phyloP scores from a whole-genome alignment of 2,888 invertebrate species.

The Euzetes globulus region DNA sequence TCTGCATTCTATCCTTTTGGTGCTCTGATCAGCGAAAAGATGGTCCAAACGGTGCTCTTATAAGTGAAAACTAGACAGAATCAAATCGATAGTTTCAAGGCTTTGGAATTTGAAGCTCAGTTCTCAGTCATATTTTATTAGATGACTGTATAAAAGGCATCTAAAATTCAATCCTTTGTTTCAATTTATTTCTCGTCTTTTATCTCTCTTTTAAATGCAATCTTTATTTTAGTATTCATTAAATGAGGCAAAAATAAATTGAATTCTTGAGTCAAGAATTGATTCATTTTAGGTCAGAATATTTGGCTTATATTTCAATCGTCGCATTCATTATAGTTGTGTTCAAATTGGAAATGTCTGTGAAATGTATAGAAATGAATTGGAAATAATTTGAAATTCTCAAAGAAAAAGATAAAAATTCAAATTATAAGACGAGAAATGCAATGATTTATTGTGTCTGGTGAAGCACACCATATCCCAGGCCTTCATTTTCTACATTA shows the following conservation, averaged over 20 bases:
- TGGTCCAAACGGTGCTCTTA: constrained; percentile 9
- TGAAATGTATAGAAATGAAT: background rate
- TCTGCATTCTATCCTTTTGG: background rate
- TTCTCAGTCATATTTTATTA: background rate
- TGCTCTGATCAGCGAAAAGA: background rate
- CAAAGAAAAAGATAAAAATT: background rate
- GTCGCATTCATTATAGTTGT: background rate
- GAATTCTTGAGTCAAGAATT: background rate
- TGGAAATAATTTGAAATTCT: background rate
- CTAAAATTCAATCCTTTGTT: background rate
- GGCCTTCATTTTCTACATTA: background rate
- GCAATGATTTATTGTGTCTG: background rate
- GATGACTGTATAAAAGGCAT: background rate
- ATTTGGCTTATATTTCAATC: background rate
- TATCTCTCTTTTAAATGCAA: no score
- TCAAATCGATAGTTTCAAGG: constrained; percentile 18
- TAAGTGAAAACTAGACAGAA: background rate
- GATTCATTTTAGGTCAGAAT: background rate
- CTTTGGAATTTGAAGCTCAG: background rate
- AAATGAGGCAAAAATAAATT: background rate
- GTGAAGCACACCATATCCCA: background rate
- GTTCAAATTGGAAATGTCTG: background rate
- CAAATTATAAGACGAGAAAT: background rate
- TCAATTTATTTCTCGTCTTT: no score
- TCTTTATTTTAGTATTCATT: no score